Conservation (phyloP, 35 echinoderm and acorn worm genomes). For the Strongylocentrotus purpuratus region DNA sequence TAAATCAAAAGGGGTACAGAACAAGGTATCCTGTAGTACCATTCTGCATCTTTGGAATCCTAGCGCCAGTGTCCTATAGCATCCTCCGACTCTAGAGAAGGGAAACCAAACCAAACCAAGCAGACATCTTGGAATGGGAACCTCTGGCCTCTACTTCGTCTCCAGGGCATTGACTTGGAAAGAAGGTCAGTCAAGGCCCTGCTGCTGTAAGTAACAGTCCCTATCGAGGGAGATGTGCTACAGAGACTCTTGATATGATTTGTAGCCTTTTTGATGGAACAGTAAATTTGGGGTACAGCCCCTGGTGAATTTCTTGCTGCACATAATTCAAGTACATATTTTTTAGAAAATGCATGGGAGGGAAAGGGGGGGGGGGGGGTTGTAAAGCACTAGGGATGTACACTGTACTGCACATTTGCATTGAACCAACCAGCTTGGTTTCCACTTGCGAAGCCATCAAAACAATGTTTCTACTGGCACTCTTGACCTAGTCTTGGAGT, state of each 20-base stretch:
- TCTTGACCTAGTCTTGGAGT: too few species aligned
- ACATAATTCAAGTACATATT: not conserved
- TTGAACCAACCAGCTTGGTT: too few species aligned
- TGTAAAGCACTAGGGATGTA: too few species aligned
- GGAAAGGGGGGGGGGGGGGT: too few species aligned
- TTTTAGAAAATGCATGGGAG: not conserved
- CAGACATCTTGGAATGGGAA: constrained; percentile 1
- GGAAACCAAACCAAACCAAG: constrained; percentile 9
- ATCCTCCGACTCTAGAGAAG: not conserved
- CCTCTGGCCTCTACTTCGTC: not conserved
- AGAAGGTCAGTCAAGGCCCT: constrained; percentile 15
- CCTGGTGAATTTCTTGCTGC: not conserved
- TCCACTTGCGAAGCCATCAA: too few species aligned
- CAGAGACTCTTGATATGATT: not conserved
- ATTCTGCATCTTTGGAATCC: not conserved
- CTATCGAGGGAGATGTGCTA: not conserved
- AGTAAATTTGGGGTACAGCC: not conserved
- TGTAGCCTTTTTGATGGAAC: constrained; percentile 1
- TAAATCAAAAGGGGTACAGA: not conserved
- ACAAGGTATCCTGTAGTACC: not conserved
- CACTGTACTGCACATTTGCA: too few species aligned
- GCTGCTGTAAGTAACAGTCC: not conserved
- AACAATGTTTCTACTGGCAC: too few species aligned
- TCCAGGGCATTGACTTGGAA: not conserved
- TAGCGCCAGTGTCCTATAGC: not conserved